A percentile compares a stretch with the other conserved stretches of the same genome.
Conservation (phyloP, 1,140 invertebrate species). For the Luehdorfia chinensis region DNA sequence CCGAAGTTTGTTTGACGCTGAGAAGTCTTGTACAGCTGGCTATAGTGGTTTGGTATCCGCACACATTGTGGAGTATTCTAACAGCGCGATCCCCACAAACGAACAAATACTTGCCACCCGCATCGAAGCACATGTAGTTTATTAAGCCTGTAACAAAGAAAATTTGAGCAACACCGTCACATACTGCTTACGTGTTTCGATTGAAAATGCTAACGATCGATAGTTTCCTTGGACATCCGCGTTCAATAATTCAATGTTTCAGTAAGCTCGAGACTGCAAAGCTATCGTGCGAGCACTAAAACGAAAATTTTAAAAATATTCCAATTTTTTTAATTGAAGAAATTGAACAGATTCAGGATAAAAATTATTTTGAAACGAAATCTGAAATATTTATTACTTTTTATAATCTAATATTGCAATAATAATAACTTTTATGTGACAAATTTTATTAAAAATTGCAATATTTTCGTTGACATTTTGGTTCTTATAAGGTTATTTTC, state of each 20-base stretch:
- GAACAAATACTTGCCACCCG: constrained; percentile 85
- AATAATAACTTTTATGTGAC: no score
- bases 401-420: no score
- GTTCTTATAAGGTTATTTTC: no score
- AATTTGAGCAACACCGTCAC: not conserved
- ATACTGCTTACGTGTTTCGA: not conserved
- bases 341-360: no score
- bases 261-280: not conserved
- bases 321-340: no score
- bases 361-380: no score
- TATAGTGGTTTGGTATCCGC: constrained; percentile 84
- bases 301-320: no score
- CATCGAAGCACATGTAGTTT: constrained; percentile 84
- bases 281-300: not conserved
- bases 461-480: no score
- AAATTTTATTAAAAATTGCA: no score
- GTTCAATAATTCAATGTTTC: constrained; percentile 11
- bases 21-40: constrained; percentile 81
- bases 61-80: constrained; percentile 88
- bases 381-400: no score
- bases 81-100: constrained; percentile 87
- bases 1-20: constrained; percentile 80
- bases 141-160: constrained; percentile 80
- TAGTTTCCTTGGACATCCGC: constrained; percentile 6
- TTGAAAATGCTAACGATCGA: constrained; percentile 12